Conservation (phyloP, 2,888 invertebrate species). For the Andrena bicolor region DNA sequence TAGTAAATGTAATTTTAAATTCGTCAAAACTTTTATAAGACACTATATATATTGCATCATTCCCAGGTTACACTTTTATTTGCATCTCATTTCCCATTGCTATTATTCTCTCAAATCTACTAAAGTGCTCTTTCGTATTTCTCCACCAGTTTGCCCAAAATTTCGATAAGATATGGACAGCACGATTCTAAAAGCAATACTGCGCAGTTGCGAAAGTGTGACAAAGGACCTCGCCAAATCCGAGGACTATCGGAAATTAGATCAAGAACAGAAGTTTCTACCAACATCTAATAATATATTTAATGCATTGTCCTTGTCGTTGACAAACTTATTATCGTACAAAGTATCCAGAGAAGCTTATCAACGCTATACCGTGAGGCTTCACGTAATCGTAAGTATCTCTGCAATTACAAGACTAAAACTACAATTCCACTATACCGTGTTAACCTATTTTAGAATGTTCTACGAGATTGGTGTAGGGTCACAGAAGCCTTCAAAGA, state of each 20-base stretch:
- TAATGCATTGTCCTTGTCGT: slow-evolving; percentile 69
- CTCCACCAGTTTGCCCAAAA: background rate
- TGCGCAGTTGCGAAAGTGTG: slow-evolving; percentile 69
- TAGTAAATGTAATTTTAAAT: slow-evolving; percentile 31
- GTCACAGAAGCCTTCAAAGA: slow-evolving; percentile 61
- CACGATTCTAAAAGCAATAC: slow-evolving; percentile 71
- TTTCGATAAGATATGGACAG: slow-evolving; percentile 70
- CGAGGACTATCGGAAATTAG: slow-evolving; percentile 57
- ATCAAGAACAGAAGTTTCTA: slow-evolving; percentile 66
- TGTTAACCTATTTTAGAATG: slow-evolving; percentile 69
- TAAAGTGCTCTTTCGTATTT: background rate
- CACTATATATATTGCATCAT: background rate
- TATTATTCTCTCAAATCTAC: background rate
- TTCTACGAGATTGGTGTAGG: slow-evolving; percentile 76
- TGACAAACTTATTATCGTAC: slow-evolving; percentile 74
- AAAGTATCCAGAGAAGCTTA: slow-evolving; percentile 78
- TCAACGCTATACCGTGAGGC: slow-evolving; percentile 79
- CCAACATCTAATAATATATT: slow-evolving; percentile 64
- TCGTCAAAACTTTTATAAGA: background rate
- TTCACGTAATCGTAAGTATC: slow-evolving; percentile 77
- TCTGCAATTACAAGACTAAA: slow-evolving; percentile 2
- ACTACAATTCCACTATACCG: background rate
- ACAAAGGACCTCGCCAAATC: slow-evolving; percentile 58
- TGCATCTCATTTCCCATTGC: background rate
- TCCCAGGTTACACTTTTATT: background rate